Evolutionary conservation across 2,888 invertebrate species (phyloP), one percentile per base, ranked within the genome.

Genomic region (Pachycephus smyrnensis): DNA sequence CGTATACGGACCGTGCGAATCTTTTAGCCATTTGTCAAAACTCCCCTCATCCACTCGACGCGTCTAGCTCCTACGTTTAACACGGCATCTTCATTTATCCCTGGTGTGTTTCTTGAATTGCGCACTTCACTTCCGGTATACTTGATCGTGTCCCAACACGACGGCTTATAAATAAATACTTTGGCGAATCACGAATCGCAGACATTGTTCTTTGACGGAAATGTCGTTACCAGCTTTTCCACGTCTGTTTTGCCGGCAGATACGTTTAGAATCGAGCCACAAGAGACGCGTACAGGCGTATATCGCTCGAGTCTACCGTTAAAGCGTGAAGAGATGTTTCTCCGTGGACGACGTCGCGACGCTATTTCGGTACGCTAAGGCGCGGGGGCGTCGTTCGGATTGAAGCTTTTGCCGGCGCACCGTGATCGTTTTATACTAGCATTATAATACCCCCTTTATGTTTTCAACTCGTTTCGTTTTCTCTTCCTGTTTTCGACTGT

Each of bases 341-440:
- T 73, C 23, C 23, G 55, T 55, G 71, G 71, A 71, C 71, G 71
- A 71, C 71, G 85, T 87, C 85, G 87, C 85, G 86, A 80, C 85
- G 87, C 89, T 90, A 90, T 90, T 90, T 90, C 85, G 85, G 84
- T 87, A 81, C 77, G 80, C 79, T 78, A 81, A 82, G 82, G 82
- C 83, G 88, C 89, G 89, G 88, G 88, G 90, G 89, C 87, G 89
- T 86, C 82, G 84, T 84, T 85, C 84, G 82, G 82, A 84, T 88
- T 83, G 84, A 85, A 85, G 84, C 85, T 84, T 82, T 71, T 71
- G 71, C 71, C 71, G 71, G 32, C 31, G 33, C 12, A 23, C 71
- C 71, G 33, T 33, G 71, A 71, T 71, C 32, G 31, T 33, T 71
- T 71, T 32, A 31, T 33, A 31, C 23, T 4, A 33, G 71, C 71